These are phyloP conservation scores for Plectropomus leopardus DNA, from an alignment of 2,113 vertebrate species.

Conservation along the genomic window DNA sequence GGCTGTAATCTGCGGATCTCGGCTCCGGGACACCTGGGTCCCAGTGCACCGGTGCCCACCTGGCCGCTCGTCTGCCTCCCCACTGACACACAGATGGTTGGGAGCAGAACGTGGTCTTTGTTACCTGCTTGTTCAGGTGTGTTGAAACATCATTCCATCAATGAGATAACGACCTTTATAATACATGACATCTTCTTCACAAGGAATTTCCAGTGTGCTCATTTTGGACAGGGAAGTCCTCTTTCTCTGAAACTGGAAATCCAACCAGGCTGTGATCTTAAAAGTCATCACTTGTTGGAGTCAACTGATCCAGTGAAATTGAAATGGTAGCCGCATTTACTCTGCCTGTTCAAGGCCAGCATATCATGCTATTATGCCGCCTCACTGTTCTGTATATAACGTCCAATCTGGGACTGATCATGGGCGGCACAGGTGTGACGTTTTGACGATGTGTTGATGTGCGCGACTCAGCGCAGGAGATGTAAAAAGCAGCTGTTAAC, in stretches of 20 bases:
- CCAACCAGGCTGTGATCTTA: neutral
- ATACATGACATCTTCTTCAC: neutral
- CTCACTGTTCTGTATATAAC: no score
- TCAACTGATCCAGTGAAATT: neutral
- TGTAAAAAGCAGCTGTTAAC: no score
- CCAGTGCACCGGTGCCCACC: constrained; percentile 43
- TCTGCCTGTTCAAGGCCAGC: no score
- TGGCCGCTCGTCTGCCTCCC: constrained; percentile 60
- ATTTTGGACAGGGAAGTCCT: neutral
- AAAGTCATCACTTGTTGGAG: constrained; percentile 1
- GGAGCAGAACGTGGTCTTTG: neutral
- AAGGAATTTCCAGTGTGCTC: neutral
- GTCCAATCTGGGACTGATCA: no score
- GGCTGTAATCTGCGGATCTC: constrained; percentile 59
- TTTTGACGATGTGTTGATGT: no score
- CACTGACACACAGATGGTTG: constrained; percentile 52
- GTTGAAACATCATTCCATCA: constrained; percentile 7
- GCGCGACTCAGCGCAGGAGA: no score
- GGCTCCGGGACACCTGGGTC: constrained; percentile 46
- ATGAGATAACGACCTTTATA: neutral
- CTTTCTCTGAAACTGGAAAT: neutral
- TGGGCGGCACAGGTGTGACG: no score
- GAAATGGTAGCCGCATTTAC: no score
- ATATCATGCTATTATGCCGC: no score
- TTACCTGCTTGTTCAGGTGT: constrained; percentile 3